Percentiles rank a stretch among this genome's conserved stretches.
These are phyloP conservation scores for Steatocranus sp. DNA, from an alignment of 2,797 vertebrate genomes.

Conservation along the genomic window DNA sequence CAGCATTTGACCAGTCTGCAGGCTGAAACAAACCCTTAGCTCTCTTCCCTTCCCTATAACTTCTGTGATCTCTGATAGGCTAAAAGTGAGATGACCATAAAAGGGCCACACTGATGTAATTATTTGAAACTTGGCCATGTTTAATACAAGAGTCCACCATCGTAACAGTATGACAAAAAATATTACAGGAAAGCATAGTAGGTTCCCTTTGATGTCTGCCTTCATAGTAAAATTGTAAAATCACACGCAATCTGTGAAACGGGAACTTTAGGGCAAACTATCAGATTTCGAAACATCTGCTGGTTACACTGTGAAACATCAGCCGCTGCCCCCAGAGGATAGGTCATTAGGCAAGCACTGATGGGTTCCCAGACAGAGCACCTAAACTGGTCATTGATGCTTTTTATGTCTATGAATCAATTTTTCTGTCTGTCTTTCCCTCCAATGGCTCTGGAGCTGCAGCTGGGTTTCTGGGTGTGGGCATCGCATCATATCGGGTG, in stretches of 20 bases:
- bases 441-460: constrained; percentile 14
- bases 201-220: neutral
- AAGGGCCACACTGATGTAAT: neutral
- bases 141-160: neutral
- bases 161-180: neutral
- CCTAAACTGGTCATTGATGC: neutral
- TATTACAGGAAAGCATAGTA: neutral
- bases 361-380: neutral
- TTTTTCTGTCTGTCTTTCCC: neutral
- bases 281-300: neutral
- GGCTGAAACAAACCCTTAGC: neutral
- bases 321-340: neutral
- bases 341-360: neutral
- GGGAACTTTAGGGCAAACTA: neutral
- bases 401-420: neutral
- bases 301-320: neutral
- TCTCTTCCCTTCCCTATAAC: rapidly evolving
- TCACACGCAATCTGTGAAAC: neutral
- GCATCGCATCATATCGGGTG: constrained; percentile 16
- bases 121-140: rapidly evolving
- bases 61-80: neutral
- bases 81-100: neutral
- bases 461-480: constrained; percentile 29
- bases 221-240: neutral
- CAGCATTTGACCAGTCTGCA: neutral